phyloP scores from a whole-genome alignment of 2,797 vertebrate genomes.

The Sandelia bainsii region DNA sequence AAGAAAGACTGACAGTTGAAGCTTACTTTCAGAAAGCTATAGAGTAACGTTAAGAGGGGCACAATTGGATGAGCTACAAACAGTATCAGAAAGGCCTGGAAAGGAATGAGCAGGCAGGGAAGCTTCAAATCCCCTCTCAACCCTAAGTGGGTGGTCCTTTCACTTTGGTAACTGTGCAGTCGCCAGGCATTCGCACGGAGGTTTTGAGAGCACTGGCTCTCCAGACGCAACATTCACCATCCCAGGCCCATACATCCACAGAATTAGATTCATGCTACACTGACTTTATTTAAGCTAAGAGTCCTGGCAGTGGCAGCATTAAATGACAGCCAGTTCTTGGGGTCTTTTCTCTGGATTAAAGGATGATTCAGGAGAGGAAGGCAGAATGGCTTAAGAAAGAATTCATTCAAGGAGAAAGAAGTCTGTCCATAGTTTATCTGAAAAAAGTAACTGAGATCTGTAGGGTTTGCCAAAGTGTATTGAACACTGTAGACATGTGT shows the following conservation, averaged over 20 bases:
- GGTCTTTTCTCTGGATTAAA: slow-evolving; percentile 86
- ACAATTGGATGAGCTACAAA: slow-evolving; percentile 84
- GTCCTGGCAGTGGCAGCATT: slow-evolving; percentile 82
- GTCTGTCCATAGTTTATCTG: slow-evolving; percentile 75
- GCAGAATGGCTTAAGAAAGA: slow-evolving; percentile 82
- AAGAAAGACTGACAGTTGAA: slow-evolving; percentile 66
- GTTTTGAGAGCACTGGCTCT: slow-evolving; percentile 82
- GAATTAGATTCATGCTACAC: slow-evolving; percentile 90
- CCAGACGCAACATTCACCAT: slow-evolving; percentile 84
- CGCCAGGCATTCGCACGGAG: slow-evolving; percentile 85
- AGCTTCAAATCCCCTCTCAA: slow-evolving; percentile 87
- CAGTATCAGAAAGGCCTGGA: slow-evolving; percentile 78
- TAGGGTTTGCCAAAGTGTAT: slow-evolving; percentile 72
- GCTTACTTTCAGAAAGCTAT: slow-evolving; percentile 61
- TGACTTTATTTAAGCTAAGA: slow-evolving; percentile 88
- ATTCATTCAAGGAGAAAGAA: slow-evolving; percentile 82
- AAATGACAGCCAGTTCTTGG: slow-evolving; percentile 86
- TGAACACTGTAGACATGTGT: slow-evolving; percentile 71
- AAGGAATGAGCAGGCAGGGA: slow-evolving; percentile 85
- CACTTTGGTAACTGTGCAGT: slow-evolving; percentile 88
- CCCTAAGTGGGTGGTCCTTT: slow-evolving; percentile 90
- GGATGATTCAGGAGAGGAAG: slow-evolving; percentile 84
- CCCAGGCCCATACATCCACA: slow-evolving; percentile 85
- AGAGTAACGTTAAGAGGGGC: slow-evolving; percentile 69
- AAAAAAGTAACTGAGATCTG: slow-evolving; percentile 77